Conservation (phyloP, 1,140 invertebrate genomes). For the Hormaphis cornu region DNA sequence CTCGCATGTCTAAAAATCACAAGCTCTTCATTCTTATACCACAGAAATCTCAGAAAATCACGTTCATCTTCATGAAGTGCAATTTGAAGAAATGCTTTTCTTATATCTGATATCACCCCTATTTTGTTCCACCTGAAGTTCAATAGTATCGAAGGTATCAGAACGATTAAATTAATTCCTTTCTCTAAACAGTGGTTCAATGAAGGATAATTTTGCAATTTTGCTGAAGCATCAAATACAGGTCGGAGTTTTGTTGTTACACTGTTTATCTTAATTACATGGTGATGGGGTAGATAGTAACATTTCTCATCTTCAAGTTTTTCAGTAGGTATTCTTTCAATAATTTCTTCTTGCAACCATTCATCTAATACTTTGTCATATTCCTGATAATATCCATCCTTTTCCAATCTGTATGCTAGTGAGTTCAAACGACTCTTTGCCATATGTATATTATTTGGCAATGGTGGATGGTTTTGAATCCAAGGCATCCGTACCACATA, state of each 20-base stretch:
- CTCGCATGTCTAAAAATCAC: conserved; percentile 16
- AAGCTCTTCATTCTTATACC: conserved; percentile 22
- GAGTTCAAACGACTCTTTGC: too few relatives aligned
- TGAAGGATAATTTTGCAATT: conserved; percentile 32
- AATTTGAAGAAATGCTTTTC: conserved; percentile 35
- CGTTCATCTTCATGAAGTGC: neutral
- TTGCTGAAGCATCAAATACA: conserved; percentile 34
- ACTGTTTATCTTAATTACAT: conserved; percentile 29
- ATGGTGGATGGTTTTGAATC: too few relatives aligned
- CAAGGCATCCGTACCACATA: too few relatives aligned
- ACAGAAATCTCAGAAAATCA: conserved; percentile 23
- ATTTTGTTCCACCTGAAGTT: conserved; percentile 31
- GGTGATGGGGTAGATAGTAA: conserved; percentile 33
- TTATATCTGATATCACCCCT: conserved; percentile 35
- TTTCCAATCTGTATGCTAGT: too few relatives aligned
- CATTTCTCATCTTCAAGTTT: too few relatives aligned
- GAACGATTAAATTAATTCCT: too few relatives aligned
- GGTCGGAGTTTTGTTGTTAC: conserved; percentile 30
- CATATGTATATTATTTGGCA: too few relatives aligned
- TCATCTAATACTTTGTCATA: too few relatives aligned
- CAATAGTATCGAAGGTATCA: conserved; percentile 33
- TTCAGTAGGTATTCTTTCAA: too few relatives aligned
- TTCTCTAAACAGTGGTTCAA: conserved; percentile 33
- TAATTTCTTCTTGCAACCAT: too few relatives aligned
- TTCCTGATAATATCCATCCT: too few relatives aligned